These are phyloP conservation scores for Forbesichthys papilliferus DNA, from an alignment of 2,113 vertebrate genomes.

Conservation along the genomic window DNA sequence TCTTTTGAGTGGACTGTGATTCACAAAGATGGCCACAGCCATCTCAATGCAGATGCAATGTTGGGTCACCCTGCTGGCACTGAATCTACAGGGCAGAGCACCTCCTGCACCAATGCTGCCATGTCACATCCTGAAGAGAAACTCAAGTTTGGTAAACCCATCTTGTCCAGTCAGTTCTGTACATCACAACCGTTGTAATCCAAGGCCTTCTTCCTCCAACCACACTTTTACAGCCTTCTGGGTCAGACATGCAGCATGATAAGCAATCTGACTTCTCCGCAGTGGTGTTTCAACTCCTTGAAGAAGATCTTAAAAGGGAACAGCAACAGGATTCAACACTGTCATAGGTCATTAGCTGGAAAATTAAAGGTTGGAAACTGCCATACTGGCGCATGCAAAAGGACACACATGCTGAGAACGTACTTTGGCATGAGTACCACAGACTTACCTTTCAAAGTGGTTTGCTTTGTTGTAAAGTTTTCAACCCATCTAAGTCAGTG, in stretches of 20 bases:
- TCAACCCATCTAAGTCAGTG: constrained; percentile 2
- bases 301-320: constrained; percentile 3
- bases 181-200: not conserved
- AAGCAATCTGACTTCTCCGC: not conserved
- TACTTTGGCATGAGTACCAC: too few species aligned
- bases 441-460: constrained; percentile 19
- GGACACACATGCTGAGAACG: too few species aligned
- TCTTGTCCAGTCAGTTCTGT: not conserved
- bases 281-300: constrained; percentile 4
- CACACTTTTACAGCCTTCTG: not conserved
- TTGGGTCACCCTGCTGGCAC: not conserved
- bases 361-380: not conserved
- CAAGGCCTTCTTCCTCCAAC: not conserved
- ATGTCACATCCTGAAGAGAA: not conserved
- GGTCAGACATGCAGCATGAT: not conserved
- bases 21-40: constrained; percentile 6
- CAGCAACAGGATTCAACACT: constrained; percentile 2
- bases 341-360: not conserved
- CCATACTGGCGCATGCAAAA: too few species aligned
- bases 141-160: not conserved
- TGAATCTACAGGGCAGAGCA: not conserved
- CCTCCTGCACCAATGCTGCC: not conserved
- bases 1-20: constrained; percentile 10
- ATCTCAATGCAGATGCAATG: constrained; percentile 23
- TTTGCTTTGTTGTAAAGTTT: constrained; percentile 5